These are phyloP conservation scores for Sebastes miniatus DNA, from an alignment of 2,797 vertebrate genomes.

Conservation along the genomic window DNA sequence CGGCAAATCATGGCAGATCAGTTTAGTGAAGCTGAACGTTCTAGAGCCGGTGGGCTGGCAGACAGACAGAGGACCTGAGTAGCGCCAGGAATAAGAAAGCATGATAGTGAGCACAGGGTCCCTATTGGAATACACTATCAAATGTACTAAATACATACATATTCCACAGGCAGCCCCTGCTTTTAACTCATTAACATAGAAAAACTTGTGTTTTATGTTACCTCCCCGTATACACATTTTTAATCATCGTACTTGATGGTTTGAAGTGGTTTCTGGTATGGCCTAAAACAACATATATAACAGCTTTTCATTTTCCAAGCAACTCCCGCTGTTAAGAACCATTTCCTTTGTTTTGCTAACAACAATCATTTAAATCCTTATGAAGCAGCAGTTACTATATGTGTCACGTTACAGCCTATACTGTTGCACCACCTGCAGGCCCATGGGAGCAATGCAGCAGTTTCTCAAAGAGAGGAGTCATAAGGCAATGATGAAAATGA, in stretches of 20 bases:
- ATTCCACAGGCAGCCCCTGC: neutral
- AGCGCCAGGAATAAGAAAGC: constrained; percentile 58
- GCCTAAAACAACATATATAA: neutral
- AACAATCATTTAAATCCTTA: constrained; percentile 60
- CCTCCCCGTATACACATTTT: neutral
- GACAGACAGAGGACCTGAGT: constrained; percentile 62
- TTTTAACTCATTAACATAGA: neutral
- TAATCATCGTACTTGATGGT: neutral
- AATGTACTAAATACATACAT: constrained; percentile 28
- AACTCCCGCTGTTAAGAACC: constrained; percentile 26
- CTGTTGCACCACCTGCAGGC: constrained; percentile 84
- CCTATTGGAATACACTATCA: constrained; percentile 9
- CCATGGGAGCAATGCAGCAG: constrained; percentile 58
- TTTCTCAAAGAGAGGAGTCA: neutral
- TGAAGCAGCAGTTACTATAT: constrained; percentile 44
- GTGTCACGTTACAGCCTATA: constrained; percentile 58
- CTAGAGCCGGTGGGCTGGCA: constrained; percentile 72
- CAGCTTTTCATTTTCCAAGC: constrained; percentile 4
- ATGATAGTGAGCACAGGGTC: constrained; percentile 38
- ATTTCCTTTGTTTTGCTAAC: constrained; percentile 55
- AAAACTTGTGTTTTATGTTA: neutral
- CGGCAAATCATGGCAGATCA: constrained; percentile 83
- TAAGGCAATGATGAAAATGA: neutral
- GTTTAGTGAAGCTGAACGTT: constrained; percentile 82
- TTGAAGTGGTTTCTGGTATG: neutral